Percentiles rank a stretch among this genome's conserved stretches.
Evolutionary conservation across 2,888 invertebrate genomes (phyloP).

Genomic region (Philhelius pedissequus): DNA sequence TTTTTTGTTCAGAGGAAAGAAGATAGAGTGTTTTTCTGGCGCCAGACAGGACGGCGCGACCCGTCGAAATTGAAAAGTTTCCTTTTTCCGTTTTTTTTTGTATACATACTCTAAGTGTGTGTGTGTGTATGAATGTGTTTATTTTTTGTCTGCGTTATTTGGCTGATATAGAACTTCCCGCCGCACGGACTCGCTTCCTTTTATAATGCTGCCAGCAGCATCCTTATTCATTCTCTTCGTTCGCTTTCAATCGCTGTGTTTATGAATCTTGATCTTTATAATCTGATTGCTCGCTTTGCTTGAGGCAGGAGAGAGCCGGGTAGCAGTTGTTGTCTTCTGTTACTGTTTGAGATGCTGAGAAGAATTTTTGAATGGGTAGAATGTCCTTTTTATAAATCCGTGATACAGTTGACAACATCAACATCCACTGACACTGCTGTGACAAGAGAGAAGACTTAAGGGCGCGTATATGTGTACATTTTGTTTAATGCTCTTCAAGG

Average conservation of each 20-base stretch:
- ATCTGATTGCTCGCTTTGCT: slow-evolving; percentile 58
- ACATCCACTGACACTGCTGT: slow-evolving; percentile 34
- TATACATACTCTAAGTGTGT: not conserved
- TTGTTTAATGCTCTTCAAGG: slow-evolving; percentile 34
- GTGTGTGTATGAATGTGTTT: slow-evolving; percentile 9
- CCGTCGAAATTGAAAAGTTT: slow-evolving; percentile 67
- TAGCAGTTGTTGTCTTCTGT: not conserved
- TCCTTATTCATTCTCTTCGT: slow-evolving; percentile 36
- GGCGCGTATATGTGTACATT: slow-evolving; percentile 1
- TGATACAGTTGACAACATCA: slow-evolving; percentile 51
- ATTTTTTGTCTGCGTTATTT: slow-evolving; percentile 46
- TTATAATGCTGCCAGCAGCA: slow-evolving; percentile 19
- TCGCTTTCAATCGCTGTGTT: slow-evolving; percentile 56
- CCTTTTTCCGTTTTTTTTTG: slow-evolving; percentile 15
- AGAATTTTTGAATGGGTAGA: slow-evolving; percentile 20
- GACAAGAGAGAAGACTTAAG: slow-evolving; percentile 17
- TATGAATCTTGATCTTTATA: slow-evolving; percentile 68
- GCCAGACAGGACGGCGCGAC: slow-evolving; percentile 64
- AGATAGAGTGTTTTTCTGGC: slow-evolving; percentile 66
- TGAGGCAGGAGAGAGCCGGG: no score
- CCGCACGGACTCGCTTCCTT: slow-evolving; percentile 12
- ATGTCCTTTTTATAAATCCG: slow-evolving; percentile 53
- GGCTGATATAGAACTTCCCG: slow-evolving; percentile 49
- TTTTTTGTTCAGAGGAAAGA: slow-evolving; percentile 39
- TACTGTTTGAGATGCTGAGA: not conserved